These are phyloP conservation scores for Sphaerolaimus hirsutus DNA, from an alignment of 2,888 invertebrate genomes.

Conservation along the genomic window DNA sequence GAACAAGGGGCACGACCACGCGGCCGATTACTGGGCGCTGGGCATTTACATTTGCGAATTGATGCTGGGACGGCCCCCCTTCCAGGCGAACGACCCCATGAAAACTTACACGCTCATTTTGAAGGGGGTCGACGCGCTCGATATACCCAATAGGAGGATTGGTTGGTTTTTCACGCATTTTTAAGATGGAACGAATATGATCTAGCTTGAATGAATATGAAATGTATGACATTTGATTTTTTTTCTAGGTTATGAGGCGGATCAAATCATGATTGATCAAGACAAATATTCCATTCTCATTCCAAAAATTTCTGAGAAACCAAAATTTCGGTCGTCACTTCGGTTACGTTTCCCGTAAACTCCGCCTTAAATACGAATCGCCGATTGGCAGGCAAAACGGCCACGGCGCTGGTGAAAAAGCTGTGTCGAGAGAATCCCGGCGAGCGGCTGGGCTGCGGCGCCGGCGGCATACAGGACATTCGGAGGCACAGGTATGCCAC, in stretches of 20 bases:
- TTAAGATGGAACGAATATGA: too few relatives aligned
- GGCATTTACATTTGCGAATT: slow-evolving; percentile 67
- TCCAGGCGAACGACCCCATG: slow-evolving; percentile 66
- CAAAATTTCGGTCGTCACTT: too few relatives aligned
- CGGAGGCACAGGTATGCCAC: slow-evolving; percentile 51
- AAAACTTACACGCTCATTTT: slow-evolving; percentile 70
- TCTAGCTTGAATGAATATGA: too few relatives aligned
- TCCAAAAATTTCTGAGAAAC: too few relatives aligned
- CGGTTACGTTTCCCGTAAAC: too few relatives aligned
- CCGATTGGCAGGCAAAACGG: slow-evolving; percentile 47
- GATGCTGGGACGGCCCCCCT: slow-evolving; percentile 61
- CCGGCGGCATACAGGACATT: slow-evolving; percentile 55
- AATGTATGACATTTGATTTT: too few relatives aligned
- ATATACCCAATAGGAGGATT: slow-evolving; percentile 46
- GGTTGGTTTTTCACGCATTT: too few relatives aligned
- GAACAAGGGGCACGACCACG: slow-evolving; percentile 53
- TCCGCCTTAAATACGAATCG: too few relatives aligned
- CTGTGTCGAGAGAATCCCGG: slow-evolving; percentile 54
- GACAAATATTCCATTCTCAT: too few relatives aligned
- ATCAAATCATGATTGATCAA: too few relatives aligned
- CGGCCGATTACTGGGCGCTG: slow-evolving; percentile 80
- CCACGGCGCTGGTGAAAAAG: slow-evolving; percentile 51
- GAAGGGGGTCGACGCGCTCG: slow-evolving; percentile 60
- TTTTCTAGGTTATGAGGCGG: too few relatives aligned
- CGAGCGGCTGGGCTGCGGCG: slow-evolving; percentile 61